Percentiles rank a stretch among this genome's conserved stretches.
These are phyloP conservation scores for Listronotus oregonensis DNA, from an alignment of 1,140 invertebrate species.

Conservation along the genomic window DNA sequence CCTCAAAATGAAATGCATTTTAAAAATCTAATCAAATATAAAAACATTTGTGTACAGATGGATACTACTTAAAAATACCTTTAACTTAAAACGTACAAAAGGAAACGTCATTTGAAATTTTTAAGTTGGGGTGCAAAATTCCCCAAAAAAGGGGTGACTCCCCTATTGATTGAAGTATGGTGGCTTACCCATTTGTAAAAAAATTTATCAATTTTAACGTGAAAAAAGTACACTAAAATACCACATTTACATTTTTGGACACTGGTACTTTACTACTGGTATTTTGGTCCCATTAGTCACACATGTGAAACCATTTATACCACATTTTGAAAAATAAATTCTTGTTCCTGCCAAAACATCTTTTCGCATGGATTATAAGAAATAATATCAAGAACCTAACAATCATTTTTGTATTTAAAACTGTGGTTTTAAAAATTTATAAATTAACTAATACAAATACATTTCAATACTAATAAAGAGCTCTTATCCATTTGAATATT, in stretches of 20 bases:
- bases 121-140: too few relatives aligned
- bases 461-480: not conserved
- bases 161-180: too few relatives aligned
- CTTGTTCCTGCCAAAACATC: slow-evolving; percentile 1
- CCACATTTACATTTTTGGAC: slow-evolving; percentile 22
- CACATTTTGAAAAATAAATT: slow-evolving; percentile 33
- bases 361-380: not conserved
- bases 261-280: slow-evolving; percentile 18
- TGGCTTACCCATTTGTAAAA: too few relatives aligned
- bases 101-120: too few relatives aligned
- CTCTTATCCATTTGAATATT: not conserved
- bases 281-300: slow-evolving; percentile 15
- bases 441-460: not conserved
- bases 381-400: not conserved
- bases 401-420: not conserved
- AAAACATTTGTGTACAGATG: too few relatives aligned
- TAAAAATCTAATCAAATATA: too few relatives aligned
- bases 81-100: too few relatives aligned
- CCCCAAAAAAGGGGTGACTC: too few relatives aligned
- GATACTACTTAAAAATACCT: too few relatives aligned
- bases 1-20: too few relatives aligned
- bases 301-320: slow-evolving; percentile 31
- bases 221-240: too few relatives aligned
- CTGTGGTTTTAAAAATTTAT: not conserved
- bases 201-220: too few relatives aligned